Evolutionary conservation across 2,797 vertebrate genomes (phyloP).

Genomic region (Lophura swinhoii): DNA sequence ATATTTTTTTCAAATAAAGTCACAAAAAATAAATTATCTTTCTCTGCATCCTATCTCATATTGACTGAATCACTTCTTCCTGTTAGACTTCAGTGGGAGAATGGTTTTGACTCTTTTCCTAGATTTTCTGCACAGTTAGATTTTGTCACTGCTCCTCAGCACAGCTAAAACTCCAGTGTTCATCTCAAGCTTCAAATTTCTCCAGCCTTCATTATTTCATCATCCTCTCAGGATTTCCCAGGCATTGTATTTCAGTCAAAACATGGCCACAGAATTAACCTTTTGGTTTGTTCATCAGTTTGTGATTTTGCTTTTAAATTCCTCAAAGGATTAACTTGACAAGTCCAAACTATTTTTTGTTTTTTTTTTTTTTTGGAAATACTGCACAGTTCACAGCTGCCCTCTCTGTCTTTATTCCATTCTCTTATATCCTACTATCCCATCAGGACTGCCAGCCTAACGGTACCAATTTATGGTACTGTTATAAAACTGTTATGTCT

Average conservation of each 20-base stretch:
- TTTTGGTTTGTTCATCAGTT: background rate
- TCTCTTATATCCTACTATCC: background rate
- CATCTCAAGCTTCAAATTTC: background rate
- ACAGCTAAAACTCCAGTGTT: background rate
- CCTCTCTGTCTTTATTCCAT: background rate
- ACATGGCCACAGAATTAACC: background rate
- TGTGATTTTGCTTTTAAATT: background rate
- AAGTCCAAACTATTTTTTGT: background rate
- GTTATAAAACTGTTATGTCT: background rate
- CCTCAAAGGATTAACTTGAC: background rate
- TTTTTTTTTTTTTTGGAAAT: background rate
- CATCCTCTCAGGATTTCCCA: background rate
- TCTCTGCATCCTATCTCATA: background rate
- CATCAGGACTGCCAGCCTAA: background rate
- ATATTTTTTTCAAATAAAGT: background rate
- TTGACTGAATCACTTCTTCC: background rate
- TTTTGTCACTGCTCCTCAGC: background rate
- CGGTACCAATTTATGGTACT: background rate
- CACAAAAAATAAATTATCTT: background rate
- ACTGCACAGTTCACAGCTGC: background rate
- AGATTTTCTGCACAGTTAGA: background rate
- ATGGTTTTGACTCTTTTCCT: background rate
- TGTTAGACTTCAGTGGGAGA: background rate
- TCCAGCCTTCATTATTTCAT: background rate
- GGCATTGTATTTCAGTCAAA: background rate